phyloP scores from a whole-genome alignment of 35 echinoderm and acorn worm species.

The Strongylocentrotus purpuratus region DNA sequence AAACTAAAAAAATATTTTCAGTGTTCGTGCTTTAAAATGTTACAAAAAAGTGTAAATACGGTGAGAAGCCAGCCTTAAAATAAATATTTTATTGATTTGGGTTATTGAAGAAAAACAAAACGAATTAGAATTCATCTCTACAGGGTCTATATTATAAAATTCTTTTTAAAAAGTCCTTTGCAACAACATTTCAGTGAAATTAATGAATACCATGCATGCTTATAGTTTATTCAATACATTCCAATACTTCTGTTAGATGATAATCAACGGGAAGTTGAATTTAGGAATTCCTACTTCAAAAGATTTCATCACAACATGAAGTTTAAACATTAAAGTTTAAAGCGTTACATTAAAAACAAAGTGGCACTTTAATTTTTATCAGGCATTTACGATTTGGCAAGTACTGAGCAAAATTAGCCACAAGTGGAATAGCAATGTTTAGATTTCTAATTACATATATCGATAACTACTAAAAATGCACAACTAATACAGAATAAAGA shows the following conservation, averaged over 20 bases:
- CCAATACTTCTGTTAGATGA: background rate
- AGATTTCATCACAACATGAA: background rate
- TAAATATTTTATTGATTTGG: too few species aligned
- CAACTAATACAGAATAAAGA: background rate
- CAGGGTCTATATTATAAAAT: background rate
- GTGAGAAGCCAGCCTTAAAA: too few species aligned
- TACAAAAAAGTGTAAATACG: too few species aligned
- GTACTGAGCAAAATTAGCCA: background rate
- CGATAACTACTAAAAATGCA: background rate
- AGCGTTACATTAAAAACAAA: background rate
- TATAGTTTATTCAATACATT: background rate
- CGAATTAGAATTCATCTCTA: background rate
- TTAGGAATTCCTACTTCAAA: background rate
- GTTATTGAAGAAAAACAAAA: background rate
- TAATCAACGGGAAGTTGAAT: background rate
- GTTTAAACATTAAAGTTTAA: background rate
- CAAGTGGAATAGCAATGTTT: background rate
- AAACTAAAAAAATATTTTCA: too few species aligned
- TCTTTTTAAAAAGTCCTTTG: background rate
- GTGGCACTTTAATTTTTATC: slow-evolving; percentile 1
- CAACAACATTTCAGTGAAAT: background rate
- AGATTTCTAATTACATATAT: background rate
- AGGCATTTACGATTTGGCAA: slow-evolving; percentile 16
- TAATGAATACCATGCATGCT: background rate
- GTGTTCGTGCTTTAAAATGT: too few species aligned